Evolutionary conservation across 2,797 vertebrate species (phyloP), one percentile per base, ranked within the genome.

Genomic region (Lepidocolaptes lacrymiger): DNA sequence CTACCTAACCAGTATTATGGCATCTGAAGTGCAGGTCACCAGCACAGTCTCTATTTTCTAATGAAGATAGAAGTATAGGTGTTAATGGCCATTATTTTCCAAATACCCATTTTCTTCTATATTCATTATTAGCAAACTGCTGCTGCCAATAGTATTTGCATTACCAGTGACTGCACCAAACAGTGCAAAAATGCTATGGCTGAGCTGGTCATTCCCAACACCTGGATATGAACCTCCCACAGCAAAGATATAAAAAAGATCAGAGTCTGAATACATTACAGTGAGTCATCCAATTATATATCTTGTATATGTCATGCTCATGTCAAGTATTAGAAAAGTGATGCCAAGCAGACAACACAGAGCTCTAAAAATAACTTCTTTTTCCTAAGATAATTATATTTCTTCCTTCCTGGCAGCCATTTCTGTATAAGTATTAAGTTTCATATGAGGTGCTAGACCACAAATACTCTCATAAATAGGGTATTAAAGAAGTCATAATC

Each of bases 361-460:
- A 74, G 10, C 22, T 77, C 72, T 87, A 43, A 87, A 96, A 92
- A 95, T 64, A 93, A 58, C 11, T 12, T 81, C 59, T 86, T 82
- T 88, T 10, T 85, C 41, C 64, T 55, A 16, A 93, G 43, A 68
- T 61, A 87, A 66, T 49, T 85, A 14, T 46, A 49, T 90, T 84
- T 75, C 68, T 92, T 88, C 66, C 48, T 63, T 68, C 30, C 51
- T 78, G 28, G 75, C 46, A 84, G 54, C 12, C 54, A 44, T 78
- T 89, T 78, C 14, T 69, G 39, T 41, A 74, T 75, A 92, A 77
- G 12, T 58, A 59, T 74, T 68, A 85, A 14, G 49, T 75, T 93
- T 69, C 56, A 30, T 48, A 32, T 48, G 41, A 91, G 68, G 46
- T 52, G 21, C 36, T 94, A 88, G 91, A 78, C 51, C 49, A 19